A percentile compares a stretch with the other conserved stretches of the same genome.
phyloP scores from a whole-genome alignment of 35 echinoderm and acorn worm species.

The Ophioderma brevispina region DNA sequence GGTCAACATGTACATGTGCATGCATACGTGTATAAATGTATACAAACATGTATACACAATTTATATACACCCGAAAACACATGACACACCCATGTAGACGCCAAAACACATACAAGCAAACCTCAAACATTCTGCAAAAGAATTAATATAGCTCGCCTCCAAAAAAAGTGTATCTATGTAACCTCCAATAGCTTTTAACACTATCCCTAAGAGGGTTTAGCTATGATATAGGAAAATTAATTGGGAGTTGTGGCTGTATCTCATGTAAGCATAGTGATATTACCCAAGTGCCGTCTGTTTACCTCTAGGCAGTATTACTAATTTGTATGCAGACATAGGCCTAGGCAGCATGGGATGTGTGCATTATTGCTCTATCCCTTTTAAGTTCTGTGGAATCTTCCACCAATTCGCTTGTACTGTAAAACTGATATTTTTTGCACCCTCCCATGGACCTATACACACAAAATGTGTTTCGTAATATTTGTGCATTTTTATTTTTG shows the following conservation, averaged over 20 bases:
- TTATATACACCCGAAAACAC: not conserved
- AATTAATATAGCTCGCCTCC: too few species aligned
- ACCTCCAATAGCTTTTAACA: not conserved
- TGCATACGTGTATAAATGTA: not conserved
- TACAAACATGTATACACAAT: not conserved
- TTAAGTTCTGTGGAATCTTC: too few species aligned
- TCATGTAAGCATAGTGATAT: not conserved
- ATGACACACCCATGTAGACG: not conserved
- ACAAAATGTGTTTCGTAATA: too few species aligned
- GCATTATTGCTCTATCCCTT: too few species aligned
- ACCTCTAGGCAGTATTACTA: not conserved
- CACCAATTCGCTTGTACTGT: too few species aligned
- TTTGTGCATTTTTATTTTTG: too few species aligned
- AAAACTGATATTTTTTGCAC: too few species aligned
- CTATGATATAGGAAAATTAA: not conserved
- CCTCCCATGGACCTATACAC: too few species aligned
- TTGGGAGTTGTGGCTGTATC: not conserved
- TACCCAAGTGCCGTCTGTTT: not conserved
- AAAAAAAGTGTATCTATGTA: too few species aligned
- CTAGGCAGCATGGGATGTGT: too few species aligned
- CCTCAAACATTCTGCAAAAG: not conserved
- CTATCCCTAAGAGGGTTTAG: not conserved
- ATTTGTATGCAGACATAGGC: not conserved
- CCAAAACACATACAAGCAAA: not conserved
- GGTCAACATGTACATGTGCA: not conserved